Base-by-base conservation (phyloP, 1,140 invertebrate genomes). In the Helicorthomorpha holstii region DNA sequence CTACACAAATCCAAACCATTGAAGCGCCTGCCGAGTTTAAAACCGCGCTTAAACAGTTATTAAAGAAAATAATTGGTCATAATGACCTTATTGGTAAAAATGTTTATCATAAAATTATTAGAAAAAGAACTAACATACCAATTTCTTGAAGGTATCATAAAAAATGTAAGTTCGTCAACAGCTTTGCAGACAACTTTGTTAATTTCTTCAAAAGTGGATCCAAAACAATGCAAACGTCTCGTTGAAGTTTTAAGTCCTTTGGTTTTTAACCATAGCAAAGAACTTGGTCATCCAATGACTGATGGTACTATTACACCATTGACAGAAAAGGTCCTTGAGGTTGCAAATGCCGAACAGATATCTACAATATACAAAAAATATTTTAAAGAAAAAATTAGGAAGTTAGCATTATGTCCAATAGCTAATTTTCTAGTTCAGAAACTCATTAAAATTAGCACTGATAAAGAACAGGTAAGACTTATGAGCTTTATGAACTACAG, bases 341-440 rank as follows among this genome's bases (percentile, higher is more conserved):
- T 16, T 34, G 7, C 7, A 7, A 7, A 7, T 7, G 7, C 29
- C 29, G 7, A 7, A 7, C 29, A 34, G 16, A 7, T 34, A 7
- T 7, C 29, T 7, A 34, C 16, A 7, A 46, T 46, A 12, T 46
- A 19, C 4, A 22, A 46, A 7, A 46, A 46, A 7, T 25, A 46
- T 22, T 34, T 49, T 10, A 49, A 49, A 49, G 26, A 27, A 19
- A 24, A 27, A 4, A 10, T 49, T 38, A 23, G 12, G 14, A 21
- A 27, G 12, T 7, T 49, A 21, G 48, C 48, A 4, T 7, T 24
- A 49, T 23, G 24, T 21, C 7, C 12, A 27, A 49, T 38, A 42
- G 24, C 48, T 10, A 49, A 49, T 49, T 49, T 49, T 21, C 4
- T 49, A 7, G 22, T 27, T 21, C 48, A 49, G 21, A 27, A 49